Base-by-base conservation (phyloP, 2,888 invertebrate genomes). In the Xanthia icteritia region DNA sequence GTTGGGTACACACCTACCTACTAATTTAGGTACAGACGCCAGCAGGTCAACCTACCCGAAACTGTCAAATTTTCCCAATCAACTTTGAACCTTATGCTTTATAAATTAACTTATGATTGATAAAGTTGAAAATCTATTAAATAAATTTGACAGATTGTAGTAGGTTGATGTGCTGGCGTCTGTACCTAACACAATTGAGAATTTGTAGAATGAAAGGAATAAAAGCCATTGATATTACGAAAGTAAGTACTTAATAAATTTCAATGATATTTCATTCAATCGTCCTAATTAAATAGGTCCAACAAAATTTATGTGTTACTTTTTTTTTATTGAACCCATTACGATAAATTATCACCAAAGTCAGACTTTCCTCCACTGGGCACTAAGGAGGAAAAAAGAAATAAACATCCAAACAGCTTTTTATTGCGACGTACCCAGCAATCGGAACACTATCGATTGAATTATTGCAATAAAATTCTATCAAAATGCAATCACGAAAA, bases 401-500 rank as follows among this genome's bases (percentile, higher is more conserved):
- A 15, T 5, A n/a, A 42, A 63, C 23, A 17, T 56, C 13, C 45
- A 58, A 42, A 58, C 5, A 64, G 36, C 51, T 36, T 64, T 63
- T 70, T 51, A 69, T 66, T 75, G 36, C 72, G 58, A 39, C 54
- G 13, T 39, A 63, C 23, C 17, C 60, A 65, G 63, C n/a, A 75
- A 82, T 81, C 58, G 48, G 51, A 81, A 71, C 75, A 81, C 64
- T 64, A 45, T 71, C 45, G 76, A 74, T 77, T 76, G 66, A 81
- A 72, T 60, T 76, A 76, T 74, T 80, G 68, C 73, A 76, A 61
- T 76, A 82, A 79, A 81, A 81, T 79, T 84, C 84, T 81, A 89
- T 89, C 84, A 89, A 89, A 91, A 91, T 82, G 82, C 86, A 88
- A 88, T 90, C 87, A 92, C 83, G 88, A 81, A 88, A 91, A 48